Base-by-base conservation (phyloP, 2,113 vertebrate species). In the Elaphurus davidianus region DNA sequence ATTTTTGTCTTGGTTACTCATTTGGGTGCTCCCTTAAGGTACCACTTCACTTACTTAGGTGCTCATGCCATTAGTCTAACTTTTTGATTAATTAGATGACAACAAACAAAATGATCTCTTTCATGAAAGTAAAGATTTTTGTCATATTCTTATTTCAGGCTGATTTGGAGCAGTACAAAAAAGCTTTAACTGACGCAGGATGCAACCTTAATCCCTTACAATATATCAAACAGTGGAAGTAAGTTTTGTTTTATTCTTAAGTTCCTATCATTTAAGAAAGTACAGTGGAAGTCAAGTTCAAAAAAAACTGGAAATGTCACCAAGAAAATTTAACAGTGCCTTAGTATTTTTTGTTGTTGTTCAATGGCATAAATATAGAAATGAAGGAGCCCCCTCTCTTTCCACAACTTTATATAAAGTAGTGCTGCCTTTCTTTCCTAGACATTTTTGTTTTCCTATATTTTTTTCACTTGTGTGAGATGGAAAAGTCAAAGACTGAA, bases 181-280 rank as follows among this genome's bases (percentile, higher is more conserved):
- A 99, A 98, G 99, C 99, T 3, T 97, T 99, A 98, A 97, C 87
- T 97, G 99, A 99, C 87, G 99, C 99, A 67, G 99, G 99, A 95
- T 99, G 99, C 97, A 99, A 99, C 98, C 99, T 99, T 55, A 99
- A 99, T 97, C 99, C 99, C 90, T 99, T 99, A 97, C 99, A 98
- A 98, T 99, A 99, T 99, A 99, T 99, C 98, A 99, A 99, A 97
- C 99, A 99, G 89, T 99, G 99, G 99, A 99, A 99, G 99, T 99
- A 98, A 99, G 99, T 98, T 95, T 83, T 67, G 96, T 97, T 25
- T 95, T 97, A 33, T 94, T 83, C 78, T 96, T 84, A 83, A 86
- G 59, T 93, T 96, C 28, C 83, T 76, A 1, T 91, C 60, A 59
- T 55, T 91, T 98, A 82, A 89, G 33, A 92, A 33, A 62, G 10